Conservation (phyloP, 2,113 vertebrate species). For the Chaetorhynchus papuensis region DNA sequence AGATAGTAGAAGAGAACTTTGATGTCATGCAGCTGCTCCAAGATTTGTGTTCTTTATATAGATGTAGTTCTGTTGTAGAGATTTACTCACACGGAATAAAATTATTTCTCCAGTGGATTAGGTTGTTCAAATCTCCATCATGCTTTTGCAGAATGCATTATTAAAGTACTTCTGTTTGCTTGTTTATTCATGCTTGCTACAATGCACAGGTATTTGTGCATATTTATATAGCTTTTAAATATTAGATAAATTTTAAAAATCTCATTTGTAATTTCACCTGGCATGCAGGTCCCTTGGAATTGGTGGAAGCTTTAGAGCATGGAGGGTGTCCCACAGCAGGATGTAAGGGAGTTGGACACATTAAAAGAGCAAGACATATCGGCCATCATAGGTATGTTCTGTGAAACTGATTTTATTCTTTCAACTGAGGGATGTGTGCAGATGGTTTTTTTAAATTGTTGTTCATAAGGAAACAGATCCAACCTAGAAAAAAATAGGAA, state of each 20-base stretch:
- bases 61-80: background rate
- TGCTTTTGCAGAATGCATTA: background rate
- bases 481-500: background rate
- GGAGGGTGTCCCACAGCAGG: constrained; percentile 80
- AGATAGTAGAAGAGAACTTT: background rate
- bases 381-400: constrained; percentile 80
- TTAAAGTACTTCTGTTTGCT: background rate
- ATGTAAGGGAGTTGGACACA: constrained; percentile 82
- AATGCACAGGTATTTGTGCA: background rate
- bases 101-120: background rate
- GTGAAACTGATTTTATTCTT: background rate
- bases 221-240: background rate
- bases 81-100: background rate
- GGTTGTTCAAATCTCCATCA: background rate
- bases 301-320: constrained; percentile 79
- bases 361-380: constrained; percentile 80
- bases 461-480: background rate
- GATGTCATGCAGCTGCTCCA: background rate
- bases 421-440: background rate
- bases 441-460: background rate
- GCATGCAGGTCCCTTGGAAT: constrained; percentile 73
- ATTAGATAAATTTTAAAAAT: background rate
- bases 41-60: background rate
- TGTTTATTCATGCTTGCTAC: background rate
- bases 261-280: background rate